Evolutionary conservation across 2,888 invertebrate species (phyloP).

Genomic region (Timandra comae): DNA sequence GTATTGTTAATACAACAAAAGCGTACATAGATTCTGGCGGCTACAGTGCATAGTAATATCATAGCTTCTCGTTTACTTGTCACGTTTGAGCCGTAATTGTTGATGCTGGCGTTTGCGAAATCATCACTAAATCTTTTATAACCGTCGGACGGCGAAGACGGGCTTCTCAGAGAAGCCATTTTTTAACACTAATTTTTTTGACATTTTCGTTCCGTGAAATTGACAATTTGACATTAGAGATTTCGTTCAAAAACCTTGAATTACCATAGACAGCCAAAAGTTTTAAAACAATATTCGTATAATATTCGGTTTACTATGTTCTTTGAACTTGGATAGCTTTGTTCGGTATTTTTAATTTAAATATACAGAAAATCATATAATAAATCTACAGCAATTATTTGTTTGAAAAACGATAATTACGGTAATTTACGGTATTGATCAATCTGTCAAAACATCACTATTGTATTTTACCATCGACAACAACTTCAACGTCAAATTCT

Average conservation of each 20-base stretch:
- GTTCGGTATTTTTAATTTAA: no score
- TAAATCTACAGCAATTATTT: no score
- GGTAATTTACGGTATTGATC: no score
- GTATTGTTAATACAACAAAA: constrained; percentile 69
- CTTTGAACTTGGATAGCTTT: no score
- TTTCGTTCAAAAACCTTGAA: constrained; percentile 13
- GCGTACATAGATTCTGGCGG: constrained; percentile 58
- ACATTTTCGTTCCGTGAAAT: constrained; percentile 11
- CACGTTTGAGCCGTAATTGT: constrained; percentile 79
- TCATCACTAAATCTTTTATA: constrained; percentile 81
- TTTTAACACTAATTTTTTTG: constrained; percentile 53
- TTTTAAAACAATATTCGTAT: no score
- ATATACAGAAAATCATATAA: no score
- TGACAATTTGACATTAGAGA: constrained; percentile 10
- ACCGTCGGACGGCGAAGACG: constrained; percentile 78
- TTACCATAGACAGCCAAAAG: neutral
- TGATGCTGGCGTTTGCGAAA: constrained; percentile 72
- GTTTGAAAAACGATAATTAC: no score
- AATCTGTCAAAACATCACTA: constrained; percentile 21
- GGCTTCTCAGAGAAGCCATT: constrained; percentile 76
- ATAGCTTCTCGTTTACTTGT: constrained; percentile 74
- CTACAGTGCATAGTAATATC: constrained; percentile 67
- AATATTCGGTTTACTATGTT: no score
- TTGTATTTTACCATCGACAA: constrained; percentile 32
- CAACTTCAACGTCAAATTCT: constrained; percentile 43